These are phyloP conservation scores for Melanotaenia trifasciata DNA, from an alignment of 2,797 vertebrate species.

Conservation along the genomic window DNA sequence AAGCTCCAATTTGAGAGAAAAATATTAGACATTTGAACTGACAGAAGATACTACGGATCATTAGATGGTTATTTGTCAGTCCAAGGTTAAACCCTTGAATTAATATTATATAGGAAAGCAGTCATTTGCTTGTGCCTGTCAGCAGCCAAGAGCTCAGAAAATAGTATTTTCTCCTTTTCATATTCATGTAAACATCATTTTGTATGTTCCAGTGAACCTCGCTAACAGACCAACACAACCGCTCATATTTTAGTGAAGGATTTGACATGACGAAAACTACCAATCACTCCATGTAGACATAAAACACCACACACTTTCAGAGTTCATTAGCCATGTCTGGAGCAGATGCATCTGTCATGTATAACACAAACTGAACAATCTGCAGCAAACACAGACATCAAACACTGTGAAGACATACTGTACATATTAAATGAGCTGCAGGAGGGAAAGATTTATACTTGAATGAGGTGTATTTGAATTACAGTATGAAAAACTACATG, in stretches of 20 bases:
- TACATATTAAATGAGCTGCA: slow-evolving; percentile 35
- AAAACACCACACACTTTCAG: slow-evolving; percentile 51
- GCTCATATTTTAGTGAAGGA: slow-evolving; percentile 9
- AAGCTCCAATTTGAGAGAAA: slow-evolving; percentile 4
- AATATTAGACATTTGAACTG: background rate
- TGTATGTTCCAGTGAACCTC: slow-evolving; percentile 32
- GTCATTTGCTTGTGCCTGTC: slow-evolving; percentile 5
- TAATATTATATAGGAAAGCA: background rate
- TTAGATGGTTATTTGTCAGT: background rate
- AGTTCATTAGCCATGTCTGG: slow-evolving; percentile 62
- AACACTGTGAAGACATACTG: background rate
- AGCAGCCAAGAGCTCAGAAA: slow-evolving; percentile 17
- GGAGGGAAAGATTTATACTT: background rate
- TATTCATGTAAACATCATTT: slow-evolving; percentile 35
- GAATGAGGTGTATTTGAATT: slow-evolving; percentile 15
- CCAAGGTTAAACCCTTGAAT: background rate
- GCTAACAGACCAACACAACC: slow-evolving; percentile 2
- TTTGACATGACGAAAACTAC: slow-evolving; percentile 31
- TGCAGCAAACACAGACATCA: slow-evolving; percentile 55
- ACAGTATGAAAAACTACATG: background rate
- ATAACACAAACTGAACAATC: slow-evolving; percentile 41
- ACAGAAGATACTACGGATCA: background rate
- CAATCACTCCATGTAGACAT: slow-evolving; percentile 29
- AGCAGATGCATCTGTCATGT: slow-evolving; percentile 36
- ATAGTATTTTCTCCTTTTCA: background rate